Evolutionary conservation across 2,888 invertebrate species (phyloP).

Genomic region (Saturnia japonica): DNA sequence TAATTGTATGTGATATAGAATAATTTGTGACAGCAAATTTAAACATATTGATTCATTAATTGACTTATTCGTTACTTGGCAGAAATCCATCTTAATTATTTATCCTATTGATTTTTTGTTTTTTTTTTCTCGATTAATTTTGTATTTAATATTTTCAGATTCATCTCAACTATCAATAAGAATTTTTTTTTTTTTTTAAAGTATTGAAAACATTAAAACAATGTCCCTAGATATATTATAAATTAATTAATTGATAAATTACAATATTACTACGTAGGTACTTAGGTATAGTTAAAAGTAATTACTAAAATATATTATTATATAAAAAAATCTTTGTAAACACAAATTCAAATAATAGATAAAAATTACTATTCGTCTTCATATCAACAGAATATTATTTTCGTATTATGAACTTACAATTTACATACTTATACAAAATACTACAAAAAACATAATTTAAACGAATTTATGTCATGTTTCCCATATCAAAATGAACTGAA

Average conservation of each 20-base stretch:
- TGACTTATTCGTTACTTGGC: no score
- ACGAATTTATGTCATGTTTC: neutral
- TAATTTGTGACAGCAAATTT: no score
- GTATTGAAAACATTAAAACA: no score
- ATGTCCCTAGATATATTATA: no score
- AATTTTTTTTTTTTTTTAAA: no score
- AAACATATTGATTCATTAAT: no score
- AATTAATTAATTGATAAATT: neutral
- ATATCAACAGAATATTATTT: no score
- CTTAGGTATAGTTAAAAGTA: neutral
- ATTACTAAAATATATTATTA: neutral
- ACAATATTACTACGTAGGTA: neutral
- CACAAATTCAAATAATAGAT: neutral
- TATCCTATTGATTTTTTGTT: no score
- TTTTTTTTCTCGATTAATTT: no score
- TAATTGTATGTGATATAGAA: neutral
- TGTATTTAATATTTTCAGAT: no score
- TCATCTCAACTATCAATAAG: no score
- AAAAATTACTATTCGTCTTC: neutral
- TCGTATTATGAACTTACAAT: neutral
- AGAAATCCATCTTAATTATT: no score
- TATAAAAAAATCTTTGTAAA: neutral
- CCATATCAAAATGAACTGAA: neutral
- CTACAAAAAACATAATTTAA: neutral
- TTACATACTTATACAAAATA: neutral